Base-by-base conservation (phyloP, 2,888 invertebrate species). In the Nemotelus nigrinus region DNA sequence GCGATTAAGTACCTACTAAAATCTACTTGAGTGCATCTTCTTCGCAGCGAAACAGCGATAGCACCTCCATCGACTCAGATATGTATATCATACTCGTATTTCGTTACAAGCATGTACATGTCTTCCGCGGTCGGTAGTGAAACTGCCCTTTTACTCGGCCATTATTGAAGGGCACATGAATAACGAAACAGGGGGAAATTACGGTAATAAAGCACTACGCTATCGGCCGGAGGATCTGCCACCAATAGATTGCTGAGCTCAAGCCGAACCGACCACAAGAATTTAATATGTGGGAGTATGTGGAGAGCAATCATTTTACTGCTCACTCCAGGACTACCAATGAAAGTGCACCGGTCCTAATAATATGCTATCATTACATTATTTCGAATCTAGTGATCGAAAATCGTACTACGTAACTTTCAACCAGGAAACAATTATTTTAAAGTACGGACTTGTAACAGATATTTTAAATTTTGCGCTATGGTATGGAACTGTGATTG, bases 151-250 rank as follows among this genome's bases (percentile, higher is more conserved):
- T 65, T 64, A 44, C 68, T 76, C 55, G 48, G 63, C 70, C 70
- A 78, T 76, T 78, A 78, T 78, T 70, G 68, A 57, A 70, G 45
- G 70, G 43, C 63, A 67, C 53, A 65, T 70, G 78, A 55, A 25
- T 72, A 76, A 75, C 78, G 76, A 78, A 72, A 72, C 63, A 70
- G 70, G 63, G 43, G 75, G 63, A 70, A 78, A 78, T 76, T 78
- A 76, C 78, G 50, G 70, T 76, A 78, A 78, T 78, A 78, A 76
- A 70, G 75, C 63, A 63, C 7, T 43, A 53, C 6, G 60, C 76
- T 78, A 78, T 78, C 78, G 44, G 25, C 45, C 8, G 48, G 41
- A 25, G 47, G 45, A 78, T 78, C 78, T 78, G 63, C 76, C 78
- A 76, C 78, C 78, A 78, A 78, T 76, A 76, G 76, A 50, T 76